These are phyloP conservation scores for Bombyx huttoni DNA, from an alignment of 2,888 invertebrate genomes.

Conservation along the genomic window DNA sequence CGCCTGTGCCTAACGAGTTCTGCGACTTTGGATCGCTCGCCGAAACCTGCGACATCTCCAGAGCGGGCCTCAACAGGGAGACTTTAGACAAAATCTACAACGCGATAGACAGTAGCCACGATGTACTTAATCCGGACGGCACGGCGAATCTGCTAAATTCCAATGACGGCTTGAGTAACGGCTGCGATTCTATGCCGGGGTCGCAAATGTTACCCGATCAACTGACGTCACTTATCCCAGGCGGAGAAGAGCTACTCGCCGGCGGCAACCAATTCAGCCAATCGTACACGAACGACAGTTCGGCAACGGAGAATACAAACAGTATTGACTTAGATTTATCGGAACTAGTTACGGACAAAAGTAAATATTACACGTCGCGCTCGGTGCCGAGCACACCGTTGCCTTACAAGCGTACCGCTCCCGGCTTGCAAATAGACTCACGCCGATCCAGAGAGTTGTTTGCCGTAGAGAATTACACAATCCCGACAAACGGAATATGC, in stretches of 20 bases:
- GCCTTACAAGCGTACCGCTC: slow-evolving; percentile 58
- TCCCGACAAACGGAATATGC: slow-evolving; percentile 60
- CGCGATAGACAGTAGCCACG: slow-evolving; percentile 70
- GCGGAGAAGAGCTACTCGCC: slow-evolving; percentile 38
- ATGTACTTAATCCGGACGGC: slow-evolving; percentile 43
- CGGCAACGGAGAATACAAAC: slow-evolving; percentile 41
- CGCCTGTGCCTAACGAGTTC: slow-evolving; percentile 80
- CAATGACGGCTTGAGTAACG: slow-evolving; percentile 41
- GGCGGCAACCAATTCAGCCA: slow-evolving; percentile 43
- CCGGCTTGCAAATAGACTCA: slow-evolving; percentile 49
- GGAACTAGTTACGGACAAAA: slow-evolving; percentile 47
- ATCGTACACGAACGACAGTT: slow-evolving; percentile 32
- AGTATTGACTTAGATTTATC: slow-evolving; percentile 59
- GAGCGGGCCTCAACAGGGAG: slow-evolving; percentile 68
- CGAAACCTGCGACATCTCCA: slow-evolving; percentile 68
- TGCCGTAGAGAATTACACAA: slow-evolving; percentile 34
- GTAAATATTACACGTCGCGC: slow-evolving; percentile 70
- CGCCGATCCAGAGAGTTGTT: slow-evolving; percentile 50
- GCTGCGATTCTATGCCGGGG: slow-evolving; percentile 48
- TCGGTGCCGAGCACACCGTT: slow-evolving; percentile 80
- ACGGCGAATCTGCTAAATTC: slow-evolving; percentile 39
- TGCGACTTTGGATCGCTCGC: slow-evolving; percentile 78
- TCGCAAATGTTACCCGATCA: slow-evolving; percentile 50
- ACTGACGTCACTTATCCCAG: slow-evolving; percentile 52
- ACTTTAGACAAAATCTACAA: slow-evolving; percentile 78